phyloP scores from a whole-genome alignment of 1,140 invertebrate genomes.

The Nasonia longicornis region DNA sequence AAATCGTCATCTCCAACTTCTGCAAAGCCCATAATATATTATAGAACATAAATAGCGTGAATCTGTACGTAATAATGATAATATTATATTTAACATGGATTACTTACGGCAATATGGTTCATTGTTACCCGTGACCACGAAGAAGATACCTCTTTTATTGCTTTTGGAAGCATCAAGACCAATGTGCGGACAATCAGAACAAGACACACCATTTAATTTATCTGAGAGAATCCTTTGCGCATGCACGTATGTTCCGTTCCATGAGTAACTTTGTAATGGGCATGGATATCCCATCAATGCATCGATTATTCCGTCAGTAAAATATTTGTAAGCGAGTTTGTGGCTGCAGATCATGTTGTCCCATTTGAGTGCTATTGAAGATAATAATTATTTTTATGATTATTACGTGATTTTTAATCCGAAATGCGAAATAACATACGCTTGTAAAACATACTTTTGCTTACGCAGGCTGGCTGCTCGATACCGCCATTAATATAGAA shows the following conservation, averaged over 20 bases:
- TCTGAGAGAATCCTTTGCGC: constrained; percentile 6
- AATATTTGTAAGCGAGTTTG: constrained; percentile 35
- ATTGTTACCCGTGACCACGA: constrained; percentile 5
- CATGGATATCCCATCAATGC: neutral
- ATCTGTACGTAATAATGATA: neutral
- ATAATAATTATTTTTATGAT: neutral
- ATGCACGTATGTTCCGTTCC: constrained; percentile 24
- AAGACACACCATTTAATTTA: neutral
- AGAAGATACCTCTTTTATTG: constrained; percentile 19
- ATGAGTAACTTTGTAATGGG: constrained; percentile 6
- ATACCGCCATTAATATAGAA: constrained; percentile 40
- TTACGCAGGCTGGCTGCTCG: constrained; percentile 27
- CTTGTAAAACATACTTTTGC: constrained; percentile 6
- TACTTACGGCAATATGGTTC: constrained; percentile 33
- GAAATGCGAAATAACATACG: neutral
- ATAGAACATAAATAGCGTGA: neutral
- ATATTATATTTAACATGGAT: neutral
- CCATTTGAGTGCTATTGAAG: constrained; percentile 14
- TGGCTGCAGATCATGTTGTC: constrained; percentile 41
- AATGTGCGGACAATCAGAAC: constrained; percentile 30
- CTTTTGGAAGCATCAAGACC: constrained; percentile 21
- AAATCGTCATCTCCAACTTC: constrained; percentile 10
- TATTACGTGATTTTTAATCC: neutral
- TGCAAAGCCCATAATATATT: neutral
- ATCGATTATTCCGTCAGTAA: neutral